Percentiles rank a stretch among this genome's conserved stretches.
Evolutionary conservation across 2,888 invertebrate genomes (phyloP).

Genomic region (Cryptocephalus primarius): DNA sequence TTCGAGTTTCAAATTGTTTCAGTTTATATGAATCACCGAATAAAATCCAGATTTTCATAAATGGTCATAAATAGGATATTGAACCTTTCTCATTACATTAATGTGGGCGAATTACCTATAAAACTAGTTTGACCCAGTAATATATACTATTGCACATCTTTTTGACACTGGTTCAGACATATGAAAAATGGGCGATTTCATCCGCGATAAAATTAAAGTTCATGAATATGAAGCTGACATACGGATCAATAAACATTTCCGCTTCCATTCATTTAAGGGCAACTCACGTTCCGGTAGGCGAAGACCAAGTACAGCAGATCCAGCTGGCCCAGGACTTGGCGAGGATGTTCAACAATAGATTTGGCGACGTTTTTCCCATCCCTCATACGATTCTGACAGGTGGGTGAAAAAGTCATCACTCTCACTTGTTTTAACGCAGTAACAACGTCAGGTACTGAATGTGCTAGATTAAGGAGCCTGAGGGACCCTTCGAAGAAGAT

Average conservation of each 20-base stretch:
- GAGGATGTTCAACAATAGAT: constrained; percentile 67
- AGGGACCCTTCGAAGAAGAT: constrained; percentile 86
- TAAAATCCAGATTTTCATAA: no score
- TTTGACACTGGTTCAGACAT: no score
- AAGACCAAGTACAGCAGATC: constrained; percentile 86
- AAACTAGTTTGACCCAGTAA: no score
- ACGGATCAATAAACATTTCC: background rate
- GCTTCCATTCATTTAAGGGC: constrained; percentile 44
- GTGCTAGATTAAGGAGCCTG: constrained; percentile 65
- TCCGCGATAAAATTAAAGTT: no score
- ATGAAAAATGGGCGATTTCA: no score
- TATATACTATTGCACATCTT: no score
- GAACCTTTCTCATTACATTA: no score
- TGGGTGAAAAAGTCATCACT: constrained; percentile 21
- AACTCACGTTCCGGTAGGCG: constrained; percentile 89
- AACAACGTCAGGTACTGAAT: constrained; percentile 42
- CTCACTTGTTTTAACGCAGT: background rate
- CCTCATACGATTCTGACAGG: constrained; percentile 57
- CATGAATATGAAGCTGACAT: background rate
- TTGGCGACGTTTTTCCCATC: constrained; percentile 66
- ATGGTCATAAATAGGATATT: no score
- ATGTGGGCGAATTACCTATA: no score
- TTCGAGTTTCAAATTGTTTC: no score
- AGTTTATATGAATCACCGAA: no score
- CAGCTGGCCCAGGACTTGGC: constrained; percentile 74